These are phyloP conservation scores for Cliona cf. orientalis DNA, from an alignment of 37 sponge, comb jelly and placozoan species.

Conservation along the genomic window DNA sequence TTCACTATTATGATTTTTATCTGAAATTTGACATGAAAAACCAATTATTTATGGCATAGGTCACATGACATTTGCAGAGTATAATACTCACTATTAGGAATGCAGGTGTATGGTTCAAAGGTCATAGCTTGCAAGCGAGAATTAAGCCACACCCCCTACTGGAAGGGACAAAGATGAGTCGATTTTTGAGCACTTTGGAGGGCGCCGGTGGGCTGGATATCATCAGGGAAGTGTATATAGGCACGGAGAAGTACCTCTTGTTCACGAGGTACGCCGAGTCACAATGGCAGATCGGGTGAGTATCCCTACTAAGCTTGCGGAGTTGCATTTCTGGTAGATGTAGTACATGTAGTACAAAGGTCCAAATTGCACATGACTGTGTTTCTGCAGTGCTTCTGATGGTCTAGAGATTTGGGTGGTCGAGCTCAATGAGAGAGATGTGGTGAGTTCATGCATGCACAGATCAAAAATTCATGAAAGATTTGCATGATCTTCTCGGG, in stretches of 20 bases:
- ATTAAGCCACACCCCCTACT: too few species aligned
- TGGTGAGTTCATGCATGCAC: slow-evolving; percentile 23
- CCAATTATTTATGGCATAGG: too few species aligned
- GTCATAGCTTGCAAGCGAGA: too few species aligned
- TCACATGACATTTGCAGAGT: too few species aligned
- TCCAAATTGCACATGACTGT: not conserved
- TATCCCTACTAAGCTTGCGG: not conserved
- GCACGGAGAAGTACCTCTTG: slow-evolving; percentile 8
- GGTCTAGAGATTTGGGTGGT: slow-evolving; percentile 39
- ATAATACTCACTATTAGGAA: too few species aligned
- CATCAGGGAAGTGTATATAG: slow-evolving; percentile 4
- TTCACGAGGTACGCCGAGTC: slow-evolving; percentile 27
- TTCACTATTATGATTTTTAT: not conserved
- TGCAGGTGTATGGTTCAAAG: too few species aligned
- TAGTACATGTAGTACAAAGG: not conserved
- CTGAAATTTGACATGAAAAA: too few species aligned
- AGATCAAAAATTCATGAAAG: not conserved
- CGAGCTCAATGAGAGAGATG: slow-evolving; percentile 21
- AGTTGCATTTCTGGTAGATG: not conserved
- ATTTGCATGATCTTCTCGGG: slow-evolving; percentile 3
- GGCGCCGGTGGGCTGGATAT: slow-evolving; percentile 12
- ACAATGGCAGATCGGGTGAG: slow-evolving; percentile 31
- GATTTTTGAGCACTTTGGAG: slow-evolving; percentile 8
- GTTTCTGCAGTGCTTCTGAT: slow-evolving; percentile 27
- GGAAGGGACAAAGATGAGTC: too few species aligned